A percentile compares a stretch with the other conserved stretches of the same genome.
Conservation (phyloP, 2,888 invertebrate genomes). For the Piscicola geometra region DNA sequence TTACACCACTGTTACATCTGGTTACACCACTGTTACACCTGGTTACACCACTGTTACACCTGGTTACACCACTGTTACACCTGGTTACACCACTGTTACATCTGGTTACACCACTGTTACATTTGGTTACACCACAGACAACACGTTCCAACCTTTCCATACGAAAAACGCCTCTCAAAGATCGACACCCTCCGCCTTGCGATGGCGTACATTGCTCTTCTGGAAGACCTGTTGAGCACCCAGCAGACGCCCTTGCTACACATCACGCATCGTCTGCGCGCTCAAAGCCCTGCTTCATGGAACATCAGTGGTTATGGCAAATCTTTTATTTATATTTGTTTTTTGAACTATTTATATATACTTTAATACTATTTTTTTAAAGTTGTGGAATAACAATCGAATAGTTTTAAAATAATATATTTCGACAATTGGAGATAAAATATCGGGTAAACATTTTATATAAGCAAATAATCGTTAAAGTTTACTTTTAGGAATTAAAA, state of each 20-base stretch:
- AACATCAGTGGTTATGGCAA: conserved; percentile 71
- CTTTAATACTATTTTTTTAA: no score
- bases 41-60: no score
- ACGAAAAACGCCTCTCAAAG: conserved; percentile 94
- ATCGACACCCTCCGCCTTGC: conserved; percentile 94
- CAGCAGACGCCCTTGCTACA: conserved; percentile 87
- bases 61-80: no score
- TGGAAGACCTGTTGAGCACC: conserved; percentile 65
- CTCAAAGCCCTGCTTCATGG: conserved; percentile 68
- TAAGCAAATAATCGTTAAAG: not conserved
- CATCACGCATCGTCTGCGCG: conserved; percentile 65
- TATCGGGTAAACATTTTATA: not conserved
- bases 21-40: no score
- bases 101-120: no score
- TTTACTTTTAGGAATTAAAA: no score
- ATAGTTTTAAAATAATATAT: no score
- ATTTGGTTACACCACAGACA: conserved; percentile 64
- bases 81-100: no score
- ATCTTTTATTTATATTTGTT: no score
- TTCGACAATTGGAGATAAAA: no score
- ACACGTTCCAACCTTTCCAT: conserved; percentile 97
- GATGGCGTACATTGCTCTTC: conserved; percentile 69
- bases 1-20: no score
- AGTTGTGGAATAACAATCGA: not conserved
- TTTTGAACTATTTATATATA: no score